Percentiles rank a stretch among this genome's conserved stretches.
phyloP scores from a whole-genome alignment of 92 coral and sea anemone genomes.

The Epizoanthus fatuus region DNA sequence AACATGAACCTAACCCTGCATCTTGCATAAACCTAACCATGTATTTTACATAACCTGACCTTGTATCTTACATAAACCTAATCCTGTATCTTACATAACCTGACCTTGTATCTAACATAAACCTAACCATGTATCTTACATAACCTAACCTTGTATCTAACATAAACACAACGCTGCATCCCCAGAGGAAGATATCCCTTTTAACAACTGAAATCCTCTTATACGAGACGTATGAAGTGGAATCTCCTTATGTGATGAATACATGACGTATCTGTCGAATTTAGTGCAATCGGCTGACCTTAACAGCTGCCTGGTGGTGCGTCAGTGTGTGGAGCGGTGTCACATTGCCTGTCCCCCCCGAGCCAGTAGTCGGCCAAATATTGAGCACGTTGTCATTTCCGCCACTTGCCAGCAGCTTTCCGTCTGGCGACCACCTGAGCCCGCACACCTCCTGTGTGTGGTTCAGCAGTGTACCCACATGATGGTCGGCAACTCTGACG shows the following conservation, averaged over 20 bases:
- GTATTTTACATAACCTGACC: too few species aligned
- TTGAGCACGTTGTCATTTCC: constrained; percentile 97
- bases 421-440: constrained; percentile 95
- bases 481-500: constrained; percentile 91
- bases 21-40: too few species aligned
- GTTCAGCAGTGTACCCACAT: constrained; percentile 80
- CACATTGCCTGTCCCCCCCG: constrained; percentile 16
- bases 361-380: constrained; percentile 79
- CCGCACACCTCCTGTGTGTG: constrained; percentile 98
- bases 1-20: too few species aligned
- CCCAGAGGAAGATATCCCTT: too few species aligned
- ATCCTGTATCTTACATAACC: too few species aligned
- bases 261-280: neutral
- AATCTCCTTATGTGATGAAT: neutral
- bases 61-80: too few species aligned
- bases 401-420: constrained; percentile 95
- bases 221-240: neutral
- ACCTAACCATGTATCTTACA: too few species aligned
- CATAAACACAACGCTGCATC: too few species aligned
- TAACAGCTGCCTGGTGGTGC: constrained; percentile 96
- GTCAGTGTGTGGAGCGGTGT: constrained; percentile 82
- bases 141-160: too few species aligned
- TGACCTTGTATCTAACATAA: too few species aligned
- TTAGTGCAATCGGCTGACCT: constrained; percentile 68
- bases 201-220: neutral